These are phyloP conservation scores for Germaria angustata DNA, from an alignment of 2,888 invertebrate genomes.

Conservation along the genomic window DNA sequence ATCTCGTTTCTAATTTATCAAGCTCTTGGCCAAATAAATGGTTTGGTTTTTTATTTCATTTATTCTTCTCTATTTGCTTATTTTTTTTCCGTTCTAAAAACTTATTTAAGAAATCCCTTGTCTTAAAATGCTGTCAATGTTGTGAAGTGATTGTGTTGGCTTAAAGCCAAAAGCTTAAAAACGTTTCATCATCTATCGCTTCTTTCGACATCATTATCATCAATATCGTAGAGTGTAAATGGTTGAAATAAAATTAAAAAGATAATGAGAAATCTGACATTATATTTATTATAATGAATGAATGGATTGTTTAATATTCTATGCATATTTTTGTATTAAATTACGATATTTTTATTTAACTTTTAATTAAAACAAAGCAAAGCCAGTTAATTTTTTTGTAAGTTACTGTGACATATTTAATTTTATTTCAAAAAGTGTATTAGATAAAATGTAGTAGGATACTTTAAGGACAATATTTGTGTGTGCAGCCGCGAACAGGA, in stretches of 20 bases:
- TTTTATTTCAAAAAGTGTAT: not conserved
- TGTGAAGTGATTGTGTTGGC: slow-evolving; percentile 7
- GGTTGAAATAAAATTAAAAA: not conserved
- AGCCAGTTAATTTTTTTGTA: not conserved
- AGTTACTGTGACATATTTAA: not conserved
- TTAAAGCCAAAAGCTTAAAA: slow-evolving; percentile 15
- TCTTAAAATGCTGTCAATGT: not conserved
- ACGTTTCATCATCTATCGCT: slow-evolving; percentile 24
- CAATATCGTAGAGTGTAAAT: not conserved
- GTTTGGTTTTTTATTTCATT: not conserved
- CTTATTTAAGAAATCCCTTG: slow-evolving; percentile 2
- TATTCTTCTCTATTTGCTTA: too few relatives aligned
- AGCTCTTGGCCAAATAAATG: not conserved
- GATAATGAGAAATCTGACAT: slow-evolving; percentile 32
- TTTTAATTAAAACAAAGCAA: not conserved
- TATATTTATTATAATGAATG: not conserved
- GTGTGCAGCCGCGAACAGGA: too few relatives aligned
- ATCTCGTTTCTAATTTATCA: not conserved
- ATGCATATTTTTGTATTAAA: not conserved
- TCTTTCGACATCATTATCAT: not conserved
- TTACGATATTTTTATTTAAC: too few relatives aligned
- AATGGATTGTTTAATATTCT: not conserved
- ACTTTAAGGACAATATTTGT: too few relatives aligned
- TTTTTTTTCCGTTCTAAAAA: not conserved
- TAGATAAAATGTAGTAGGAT: not conserved